Evolutionary conservation across 2,113 vertebrate genomes (phyloP).

Genomic region (Colinus virginianus): DNA sequence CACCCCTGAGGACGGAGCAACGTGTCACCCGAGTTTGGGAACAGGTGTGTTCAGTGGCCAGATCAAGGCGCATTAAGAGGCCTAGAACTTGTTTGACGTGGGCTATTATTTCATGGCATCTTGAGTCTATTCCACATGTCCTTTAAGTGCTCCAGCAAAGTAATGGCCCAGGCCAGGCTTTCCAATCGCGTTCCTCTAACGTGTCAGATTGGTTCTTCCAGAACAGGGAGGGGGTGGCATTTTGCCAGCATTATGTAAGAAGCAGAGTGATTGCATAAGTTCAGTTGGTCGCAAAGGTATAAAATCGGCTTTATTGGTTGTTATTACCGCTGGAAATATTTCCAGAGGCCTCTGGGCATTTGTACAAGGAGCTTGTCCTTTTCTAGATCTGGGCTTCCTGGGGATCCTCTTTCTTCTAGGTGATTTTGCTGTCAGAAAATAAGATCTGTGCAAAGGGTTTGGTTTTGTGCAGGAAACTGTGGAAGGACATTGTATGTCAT

Average conservation of each 20-base stretch:
- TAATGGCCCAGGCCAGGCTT: slow-evolving; percentile 43
- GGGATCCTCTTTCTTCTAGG: not conserved
- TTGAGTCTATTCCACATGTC: slow-evolving; percentile 41
- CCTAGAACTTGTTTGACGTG: slow-evolving; percentile 47
- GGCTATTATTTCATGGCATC: slow-evolving; percentile 60
- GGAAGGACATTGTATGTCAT: not conserved
- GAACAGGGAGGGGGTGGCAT: slow-evolving; percentile 62
- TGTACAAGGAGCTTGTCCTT: not conserved
- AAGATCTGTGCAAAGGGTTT: not conserved
- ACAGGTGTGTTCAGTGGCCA: slow-evolving; percentile 66
- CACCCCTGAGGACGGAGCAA: slow-evolving; percentile 11
- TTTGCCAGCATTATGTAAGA: slow-evolving; percentile 58
- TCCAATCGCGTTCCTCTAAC: slow-evolving; percentile 30
- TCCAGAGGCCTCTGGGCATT: not conserved
- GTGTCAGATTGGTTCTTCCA: slow-evolving; percentile 53
- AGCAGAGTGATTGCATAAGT: slow-evolving; percentile 41
- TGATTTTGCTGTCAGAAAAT: not conserved
- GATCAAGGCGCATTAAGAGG: not conserved
- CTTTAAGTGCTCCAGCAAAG: slow-evolving; percentile 43
- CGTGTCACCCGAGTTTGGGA: slow-evolving; percentile 51
- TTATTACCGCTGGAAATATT: slow-evolving; percentile 7
- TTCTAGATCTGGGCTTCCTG: not conserved
- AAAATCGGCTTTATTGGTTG: slow-evolving; percentile 42
- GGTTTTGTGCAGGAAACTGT: accelerated
- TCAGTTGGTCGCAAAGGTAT: slow-evolving; percentile 36